Evolutionary conservation across 2,888 invertebrate genomes (phyloP), one percentile per base, ranked within the genome.

Genomic region (Mermis nigrescens): DNA sequence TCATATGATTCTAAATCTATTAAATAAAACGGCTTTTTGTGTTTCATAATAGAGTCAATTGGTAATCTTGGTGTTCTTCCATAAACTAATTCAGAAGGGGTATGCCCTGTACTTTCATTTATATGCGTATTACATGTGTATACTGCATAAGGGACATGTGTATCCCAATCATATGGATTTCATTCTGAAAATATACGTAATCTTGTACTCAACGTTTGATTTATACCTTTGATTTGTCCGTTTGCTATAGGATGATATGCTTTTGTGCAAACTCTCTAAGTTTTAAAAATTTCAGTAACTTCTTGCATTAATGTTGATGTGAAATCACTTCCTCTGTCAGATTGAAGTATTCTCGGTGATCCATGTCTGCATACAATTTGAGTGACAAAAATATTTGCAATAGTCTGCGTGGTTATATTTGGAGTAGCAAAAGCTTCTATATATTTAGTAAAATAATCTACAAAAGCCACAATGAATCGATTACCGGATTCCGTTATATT

Each of bases 321-420:
- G 31, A 53, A 53, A 27, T 53, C 31, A 29, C 12, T 12, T 15
- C 54, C 54, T 22, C 31, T 29, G 31, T 53, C 54, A 27, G 31
- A 53, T 15, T n/a, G 28, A 7, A 53, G 12, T 15, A 7, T 53
- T 15, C 31, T 27, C 4, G 54, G 54, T 31, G 54, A 12, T 4
- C 54, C 54, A 27, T 31, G 31, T 27, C 31, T 27, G 12, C 27
- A 29, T 15, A 53, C 31, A 29, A 53, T 29, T 7, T 31, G 29
- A 53, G 4, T 31, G 3, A 53, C 54, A 7, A 46, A 57, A 1
- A 67, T 63, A 19, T 59, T 53, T 0, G 72, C 70, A 4, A 71
- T 63, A 0, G 70, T 70, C 7, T 61, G 61, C 0, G 72, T 65
- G 48, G 65, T 66, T 27, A 68, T 67, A 46, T 71, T 66, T 0